Base-by-base conservation (phyloP, 2,113 vertebrate genomes). In the Engraulis encrasicolus region DNA sequence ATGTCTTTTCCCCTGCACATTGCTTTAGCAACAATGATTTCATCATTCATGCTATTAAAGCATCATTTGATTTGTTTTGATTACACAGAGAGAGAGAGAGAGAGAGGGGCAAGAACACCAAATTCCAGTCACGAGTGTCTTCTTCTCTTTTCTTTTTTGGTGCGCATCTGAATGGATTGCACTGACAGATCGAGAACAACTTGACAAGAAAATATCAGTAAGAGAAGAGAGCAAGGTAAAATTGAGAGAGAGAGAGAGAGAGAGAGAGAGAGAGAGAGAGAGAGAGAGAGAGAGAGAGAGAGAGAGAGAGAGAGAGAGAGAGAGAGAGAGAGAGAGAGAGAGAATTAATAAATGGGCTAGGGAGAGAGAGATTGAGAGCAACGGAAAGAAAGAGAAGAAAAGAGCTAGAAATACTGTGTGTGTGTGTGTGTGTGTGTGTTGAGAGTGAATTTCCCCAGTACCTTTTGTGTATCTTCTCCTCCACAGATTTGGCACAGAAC, bases 401-500 rank as follows among this genome's bases (percentile, higher is more conserved):
- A n/a, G n/a, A n/a, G n/a, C n/a, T n/a, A n/a, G n/a, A n/a, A n/a
- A n/a, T n/a, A n/a, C n/a, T n/a, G n/a, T n/a, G n/a, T n/a, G n/a
- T n/a, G n/a, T n/a, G n/a, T n/a, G n/a, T n/a, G n/a, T n/a, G n/a
- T n/a, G n/a, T n/a, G n/a, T n/a, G n/a, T n/a, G n/a, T n/a, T n/a
- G n/a, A n/a, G n/a, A n/a, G n/a, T n/a, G n/a, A n/a, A n/a, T n/a
- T n/a, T n/a, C n/a, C n/a, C n/a, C 66, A 34, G 6, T 50, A 98
- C 97, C 97, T 95, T 93, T 98, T 98, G 91, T 98, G 97, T 81
- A 97, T 98, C 93, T 98, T 98, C 88, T 98, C 97, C 82, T 98
- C 97, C 90, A 96, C 91, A 0, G 95, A 94, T 93, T 97, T 97
- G 93, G 97, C 97, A 88, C 97, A 98, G 89, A 98, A 97, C 23